Evolutionary conservation across 64 coral and sea anemone species (phyloP), one percentile per base, ranked within the genome.

Genomic region (Trachythela sp.): DNA sequence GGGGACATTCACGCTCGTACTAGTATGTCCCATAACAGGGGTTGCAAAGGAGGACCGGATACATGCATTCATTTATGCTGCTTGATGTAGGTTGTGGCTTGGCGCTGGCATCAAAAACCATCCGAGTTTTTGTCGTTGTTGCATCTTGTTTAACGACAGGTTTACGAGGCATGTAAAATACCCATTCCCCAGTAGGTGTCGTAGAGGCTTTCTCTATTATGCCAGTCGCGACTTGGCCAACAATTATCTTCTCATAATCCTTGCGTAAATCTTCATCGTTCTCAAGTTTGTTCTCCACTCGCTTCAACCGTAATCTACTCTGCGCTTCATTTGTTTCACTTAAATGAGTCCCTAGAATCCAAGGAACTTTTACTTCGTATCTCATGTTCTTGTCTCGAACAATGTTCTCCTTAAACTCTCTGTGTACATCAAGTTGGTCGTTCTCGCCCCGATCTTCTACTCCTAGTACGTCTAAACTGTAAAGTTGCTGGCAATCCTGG

Each of bases 171-270:
- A 77, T 77, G 17, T 77, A 77, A 35, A 34, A 77, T 13, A 77
- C 36, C 30, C 32, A 3, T 27, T 77, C 71, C 26, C 71, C 31
- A 35, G 71, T 77, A 39, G 71, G 71, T 39, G 13, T 27, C 2
- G 71, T 13, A 1, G 71, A n/a, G 2, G 36, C 71, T 10, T 77
- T 39, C 17, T 77, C 71, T 77, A 77, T 77, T 10, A 77, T 27
- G 4, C 71, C 71, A 35, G 71, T 6, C 26, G 2, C 17, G 4
- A 33, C 36, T 77, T 77, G 71, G 32, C 30, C 71, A 77, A 36
- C 30, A 77, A 77, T 77, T 13, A 77, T 77, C 32, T 77, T 77
- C 71, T 77, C 36, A 18, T 77, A 77, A 33, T 77, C 71, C 71
- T 77, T 39, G 2, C 26, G 71, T 29, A 77, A 17, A 3, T 35